Base-by-base conservation (phyloP, 2,888 invertebrate genomes). In the Protophormia terraenovae region DNA sequence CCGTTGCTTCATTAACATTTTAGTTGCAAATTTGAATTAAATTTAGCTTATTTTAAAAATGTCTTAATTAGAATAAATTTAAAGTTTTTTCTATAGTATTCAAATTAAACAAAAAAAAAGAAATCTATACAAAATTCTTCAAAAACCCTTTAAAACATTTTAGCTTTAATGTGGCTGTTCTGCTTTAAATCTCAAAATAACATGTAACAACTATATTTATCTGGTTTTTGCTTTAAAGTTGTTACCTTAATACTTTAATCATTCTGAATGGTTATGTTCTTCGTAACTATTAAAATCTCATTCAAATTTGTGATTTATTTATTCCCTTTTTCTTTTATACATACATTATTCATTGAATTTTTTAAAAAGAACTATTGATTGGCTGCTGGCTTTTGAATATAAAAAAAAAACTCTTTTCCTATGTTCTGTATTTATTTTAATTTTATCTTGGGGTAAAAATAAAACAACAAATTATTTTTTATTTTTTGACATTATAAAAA, bases 401-500 rank as follows among this genome's bases (percentile, higher is more conserved):
- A n/a, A n/a, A n/a, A n/a, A n/a, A n/a, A n/a, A n/a, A n/a, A 67
- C 19, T 29, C 38, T 55, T 55, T 72, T 35, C 45, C 35, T 50
- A 6, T 24, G 16, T 45, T 47, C 64, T 45, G 50, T 64, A 45
- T 50, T 27, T 45, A 29, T 47, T 60, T 19, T 22, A 62, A 19
- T 27, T 53, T 53, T 32, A 81, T 27, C n/a, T n/a, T n/a, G 10
- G 12, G 12, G 12, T 38, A 10, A 60, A 75, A 82, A 64, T 83
- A 50, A 82, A 82, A 76, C 35, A 71, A 75, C 60, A 41, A 69
- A 19, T 12, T 22, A 10, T 50, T 50, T 41, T n/a, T 22, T 12
- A 64, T 58, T 55, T 83, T 73, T 47, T 83, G 47, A 41, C 64
- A 72, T 73, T 73, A 80, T 84, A 84, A 67, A 84, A 84, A 80